Base-by-base conservation (phyloP, 2,113 vertebrate species). In the Eubucco bourcierii region DNA sequence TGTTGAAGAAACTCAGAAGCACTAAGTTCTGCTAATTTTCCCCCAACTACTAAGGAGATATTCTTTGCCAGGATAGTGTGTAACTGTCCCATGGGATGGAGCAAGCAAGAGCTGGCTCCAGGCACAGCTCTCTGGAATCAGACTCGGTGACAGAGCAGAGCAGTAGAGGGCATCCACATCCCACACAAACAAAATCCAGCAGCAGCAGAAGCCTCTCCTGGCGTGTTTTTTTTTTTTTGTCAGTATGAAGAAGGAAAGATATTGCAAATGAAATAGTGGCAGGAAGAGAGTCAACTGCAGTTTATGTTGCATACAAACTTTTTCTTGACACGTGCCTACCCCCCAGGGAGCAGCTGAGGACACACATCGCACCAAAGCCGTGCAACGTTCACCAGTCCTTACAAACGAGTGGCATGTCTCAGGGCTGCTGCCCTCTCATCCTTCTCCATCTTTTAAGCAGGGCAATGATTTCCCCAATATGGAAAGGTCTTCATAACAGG, bases 81-180 rank as follows among this genome's bases (percentile, higher is more conserved):
- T 8, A 8, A 10, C 34, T 56, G 37, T 15, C 47, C 78, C 4
- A 0, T 6, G 67, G 52, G 47, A 13, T 44, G 58, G 15, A 34
- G 17, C 9, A 52, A n/a, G 25, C 23, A 2, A 31, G 20, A 77
- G 37, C 10, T 21, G 8, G 16, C 12, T 34, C 10, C 25, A 17
- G 33, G 14, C 14, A n/a, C 12, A 27, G 0, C 5, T 65, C 9
- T 23, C 34, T 9, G 6, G 10, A 61, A 17, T 29, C 56, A 56
- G 59, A 1, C 16, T 13, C 1, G 1, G 47, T 6, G 9, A 4
- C 23, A 33, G 75, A 47, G 37, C 18, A 75, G 67, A 85, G 88
- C 97, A 90, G 77, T 23, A 95, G 97, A 95, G 92, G 96, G 96
- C 96, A 94, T 81, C 95, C 87, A 29, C 87, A 56, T 8, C 75